phyloP scores from a whole-genome alignment of 2,797 vertebrate genomes.

The Paratrypauchen microcephalus region DNA sequence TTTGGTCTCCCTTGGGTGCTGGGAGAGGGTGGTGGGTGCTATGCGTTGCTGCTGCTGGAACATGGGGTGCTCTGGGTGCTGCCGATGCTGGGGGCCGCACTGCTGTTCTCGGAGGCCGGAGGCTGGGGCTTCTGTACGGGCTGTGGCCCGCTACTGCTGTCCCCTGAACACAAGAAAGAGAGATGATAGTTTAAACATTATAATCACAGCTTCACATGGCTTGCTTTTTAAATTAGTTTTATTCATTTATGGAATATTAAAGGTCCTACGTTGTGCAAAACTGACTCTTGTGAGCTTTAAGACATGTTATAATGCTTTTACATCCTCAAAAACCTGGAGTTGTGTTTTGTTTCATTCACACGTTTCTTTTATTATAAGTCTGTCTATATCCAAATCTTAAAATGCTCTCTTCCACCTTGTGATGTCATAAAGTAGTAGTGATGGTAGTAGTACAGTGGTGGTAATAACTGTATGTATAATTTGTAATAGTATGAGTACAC shows the following conservation, averaged over 20 bases:
- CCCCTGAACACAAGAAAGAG: conserved; percentile 73
- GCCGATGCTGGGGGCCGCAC: conserved; percentile 91
- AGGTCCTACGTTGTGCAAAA: too few relatives aligned
- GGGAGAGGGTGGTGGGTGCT: conserved; percentile 62
- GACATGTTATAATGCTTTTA: too few relatives aligned
- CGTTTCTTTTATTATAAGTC: too few relatives aligned
- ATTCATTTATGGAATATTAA: too few relatives aligned
- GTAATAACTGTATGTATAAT: neutral
- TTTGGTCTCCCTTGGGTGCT: conserved; percentile 15
- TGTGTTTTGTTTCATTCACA: too few relatives aligned
- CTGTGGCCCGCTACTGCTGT: conserved; percentile 71
- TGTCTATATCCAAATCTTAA: too few relatives aligned
- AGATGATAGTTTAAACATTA: neutral
- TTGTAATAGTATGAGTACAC: conserved; percentile 20
- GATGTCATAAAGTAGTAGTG: too few relatives aligned
- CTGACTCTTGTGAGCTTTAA: too few relatives aligned
- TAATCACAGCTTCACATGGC: neutral
- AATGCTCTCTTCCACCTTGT: too few relatives aligned
- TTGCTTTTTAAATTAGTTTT: neutral
- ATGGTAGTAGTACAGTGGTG: too few relatives aligned
- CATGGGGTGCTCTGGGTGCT: conserved; percentile 97
- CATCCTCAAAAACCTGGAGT: too few relatives aligned
- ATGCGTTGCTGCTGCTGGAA: conserved; percentile 93
- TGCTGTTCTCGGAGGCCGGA: conserved; percentile 91
- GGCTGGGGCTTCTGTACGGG: conserved; percentile 80